Percentiles rank a stretch among this genome's conserved stretches.
Evolutionary conservation across 2,113 vertebrate species (phyloP).

Genomic region (Anarrhichthys ocellatus): DNA sequence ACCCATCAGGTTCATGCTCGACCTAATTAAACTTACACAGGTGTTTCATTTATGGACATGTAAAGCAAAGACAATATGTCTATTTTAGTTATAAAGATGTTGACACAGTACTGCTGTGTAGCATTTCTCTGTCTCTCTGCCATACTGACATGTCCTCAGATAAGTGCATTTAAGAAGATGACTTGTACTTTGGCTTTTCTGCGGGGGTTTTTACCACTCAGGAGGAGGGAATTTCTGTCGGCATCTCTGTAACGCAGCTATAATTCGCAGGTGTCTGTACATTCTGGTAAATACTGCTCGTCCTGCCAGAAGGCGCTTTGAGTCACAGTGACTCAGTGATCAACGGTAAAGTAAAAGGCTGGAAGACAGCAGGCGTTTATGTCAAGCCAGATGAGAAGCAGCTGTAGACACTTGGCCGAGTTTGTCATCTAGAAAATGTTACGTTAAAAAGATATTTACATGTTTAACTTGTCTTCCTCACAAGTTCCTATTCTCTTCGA

Average conservation of each 20-base stretch:
- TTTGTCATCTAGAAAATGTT: conserved; percentile 32
- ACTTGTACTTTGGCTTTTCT: conserved; percentile 13
- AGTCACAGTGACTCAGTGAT: conserved; percentile 43
- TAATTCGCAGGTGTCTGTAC: conserved; percentile 38
- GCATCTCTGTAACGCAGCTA: conserved; percentile 29
- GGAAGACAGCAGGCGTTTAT: conserved; percentile 46
- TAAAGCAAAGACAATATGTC: background rate
- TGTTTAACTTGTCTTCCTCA: conserved; percentile 24
- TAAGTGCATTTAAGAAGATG: background rate
- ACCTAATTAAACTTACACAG: background rate
- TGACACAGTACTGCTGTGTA: background rate
- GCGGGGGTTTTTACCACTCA: background rate
- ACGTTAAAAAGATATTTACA: conserved; percentile 58
- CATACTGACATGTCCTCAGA: background rate
- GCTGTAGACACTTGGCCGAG: conserved; percentile 23
- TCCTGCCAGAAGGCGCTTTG: conserved; percentile 7
- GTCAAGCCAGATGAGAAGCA: conserved; percentile 51
- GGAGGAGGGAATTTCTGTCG: background rate
- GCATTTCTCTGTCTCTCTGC: background rate
- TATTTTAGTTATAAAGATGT: background rate
- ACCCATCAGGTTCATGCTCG: background rate
- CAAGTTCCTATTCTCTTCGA: conserved; percentile 26
- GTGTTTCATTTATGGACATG: background rate
- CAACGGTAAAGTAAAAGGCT: conserved; percentile 39
- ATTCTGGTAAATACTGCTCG: conserved; percentile 33